These are phyloP conservation scores for Euura saliciscinereae DNA, from an alignment of 1,140 invertebrate species.

Conservation along the genomic window DNA sequence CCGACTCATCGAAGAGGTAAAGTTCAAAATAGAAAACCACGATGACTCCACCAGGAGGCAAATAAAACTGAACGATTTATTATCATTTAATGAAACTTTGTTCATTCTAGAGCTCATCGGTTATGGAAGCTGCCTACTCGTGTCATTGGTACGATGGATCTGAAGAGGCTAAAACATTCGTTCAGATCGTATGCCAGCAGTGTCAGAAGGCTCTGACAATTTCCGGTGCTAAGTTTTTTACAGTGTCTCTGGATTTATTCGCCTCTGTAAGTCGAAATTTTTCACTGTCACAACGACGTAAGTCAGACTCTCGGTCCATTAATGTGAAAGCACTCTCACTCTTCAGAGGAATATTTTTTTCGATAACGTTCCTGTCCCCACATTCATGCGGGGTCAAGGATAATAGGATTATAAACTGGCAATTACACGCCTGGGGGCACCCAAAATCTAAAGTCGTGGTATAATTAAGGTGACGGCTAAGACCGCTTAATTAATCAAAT, in stretches of 20 bases:
- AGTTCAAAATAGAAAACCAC: slow-evolving; percentile 16
- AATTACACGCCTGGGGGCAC: background rate
- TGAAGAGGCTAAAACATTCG: slow-evolving; percentile 86
- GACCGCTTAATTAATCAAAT: slow-evolving; percentile 20
- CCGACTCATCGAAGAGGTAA: slow-evolving; percentile 82
- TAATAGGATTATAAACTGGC: background rate
- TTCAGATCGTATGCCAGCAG: slow-evolving; percentile 89
- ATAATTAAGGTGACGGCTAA: slow-evolving; percentile 1
- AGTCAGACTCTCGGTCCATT: no score
- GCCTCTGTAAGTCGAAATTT: slow-evolving; percentile 71
- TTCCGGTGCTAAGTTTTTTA: slow-evolving; percentile 87
- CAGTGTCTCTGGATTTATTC: slow-evolving; percentile 83
- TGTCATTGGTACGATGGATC: slow-evolving; percentile 89
- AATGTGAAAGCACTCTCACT: background rate
- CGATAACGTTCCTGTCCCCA: background rate
- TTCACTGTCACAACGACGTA: no score
- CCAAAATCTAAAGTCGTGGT: background rate
- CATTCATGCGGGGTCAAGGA: background rate
- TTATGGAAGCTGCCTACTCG: slow-evolving; percentile 87
- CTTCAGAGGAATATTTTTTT: background rate
- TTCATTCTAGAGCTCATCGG: slow-evolving; percentile 75
- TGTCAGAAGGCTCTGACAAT: slow-evolving; percentile 87
- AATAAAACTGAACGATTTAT: slow-evolving; percentile 14
- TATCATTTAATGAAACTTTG: slow-evolving; percentile 3
- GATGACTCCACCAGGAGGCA: slow-evolving; percentile 8